Conservation (phyloP, 2,113 vertebrate species). For the Atherinomorus stipes region DNA sequence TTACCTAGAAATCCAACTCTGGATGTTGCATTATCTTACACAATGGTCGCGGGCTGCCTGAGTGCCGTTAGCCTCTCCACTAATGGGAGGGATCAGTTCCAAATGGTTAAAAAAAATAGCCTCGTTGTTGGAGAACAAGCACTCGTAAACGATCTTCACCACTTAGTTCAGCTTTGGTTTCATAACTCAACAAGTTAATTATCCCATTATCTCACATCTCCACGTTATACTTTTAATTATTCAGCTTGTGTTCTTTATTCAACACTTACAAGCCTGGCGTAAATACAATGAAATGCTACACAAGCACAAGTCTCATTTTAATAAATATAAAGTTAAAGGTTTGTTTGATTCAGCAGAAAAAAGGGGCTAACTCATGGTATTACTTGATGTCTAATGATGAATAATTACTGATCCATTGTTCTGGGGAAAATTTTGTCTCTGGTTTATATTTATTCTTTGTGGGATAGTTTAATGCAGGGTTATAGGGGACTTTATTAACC, state of each 20-base stretch:
- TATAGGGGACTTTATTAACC: no score
- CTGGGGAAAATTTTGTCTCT: not conserved
- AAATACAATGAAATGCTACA: not conserved
- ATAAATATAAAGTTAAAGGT: conserved; percentile 2
- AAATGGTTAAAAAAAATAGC: conserved; percentile 13
- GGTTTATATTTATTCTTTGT: not conserved
- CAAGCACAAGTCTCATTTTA: conserved; percentile 1
- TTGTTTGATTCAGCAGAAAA: conserved; percentile 24
- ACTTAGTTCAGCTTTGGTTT: conserved; percentile 9
- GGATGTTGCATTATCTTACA: conserved; percentile 27
- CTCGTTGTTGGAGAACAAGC: not conserved
- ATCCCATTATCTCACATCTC: conserved; percentile 19
- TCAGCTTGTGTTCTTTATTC: not conserved
- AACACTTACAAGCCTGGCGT: not conserved
- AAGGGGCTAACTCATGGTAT: not conserved
- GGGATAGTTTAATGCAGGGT: no score
- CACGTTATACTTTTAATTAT: not conserved
- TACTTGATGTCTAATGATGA: not conserved
- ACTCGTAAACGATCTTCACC: conserved; percentile 8
- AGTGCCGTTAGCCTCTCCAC: conserved; percentile 16
- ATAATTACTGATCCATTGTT: not conserved
- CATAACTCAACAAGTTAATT: conserved; percentile 9
- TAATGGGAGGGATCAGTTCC: conserved; percentile 34
- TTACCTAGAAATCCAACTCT: conserved; percentile 33
- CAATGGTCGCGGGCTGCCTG: conserved; percentile 5